Evolutionary conservation across 2,888 invertebrate species (phyloP), one percentile per base, ranked within the genome.

Genomic region (Hermaeophaga mercurialis): DNA sequence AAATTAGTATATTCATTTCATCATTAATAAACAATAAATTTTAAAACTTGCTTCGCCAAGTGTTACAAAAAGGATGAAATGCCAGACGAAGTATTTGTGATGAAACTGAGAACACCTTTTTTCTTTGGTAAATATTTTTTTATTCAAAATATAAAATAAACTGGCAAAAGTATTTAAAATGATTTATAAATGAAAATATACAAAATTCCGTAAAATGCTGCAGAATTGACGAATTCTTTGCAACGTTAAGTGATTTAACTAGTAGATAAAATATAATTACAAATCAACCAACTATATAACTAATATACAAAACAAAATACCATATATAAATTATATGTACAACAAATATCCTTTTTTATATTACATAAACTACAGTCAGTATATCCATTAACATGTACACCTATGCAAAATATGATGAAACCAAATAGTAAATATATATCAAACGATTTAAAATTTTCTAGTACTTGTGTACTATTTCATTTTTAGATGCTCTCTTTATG

Each of bases 251-350:
- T 41, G 6, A 33, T 31, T 43, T 50, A 52, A 34, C n/a, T 43
- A 22, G 31, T 12, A 33, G 14, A 53, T 52, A 55, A 34, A 49
- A 38, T 44, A 49, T 58, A 61, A 61, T 53, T 54, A 59, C 54
- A 54, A 52, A 47, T 55, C 46, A 46, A 56, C 48, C 48, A 56
- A 46, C 19, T 57, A 54, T 54, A 58, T 52, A 48, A 55, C 58
- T 61, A 57, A 55, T 52, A 54, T 59, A 62, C 62, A 62, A 48
- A 53, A 56, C 62, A 59, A 55, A 52, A 58, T 57, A 58, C 53
- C 56, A 38, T 41, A 48, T 54, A 58, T 59, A 59, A 59, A 54
- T 59, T 50, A 59, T 62, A 62, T 56, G 28, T 57, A 59, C 54
- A 62, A 58, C 36, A 54, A 54, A 52, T 44, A 48, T 14, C 15